Evolutionary conservation across 2,797 vertebrate species (phyloP).

Genomic region (Alosa sapidissima): DNA sequence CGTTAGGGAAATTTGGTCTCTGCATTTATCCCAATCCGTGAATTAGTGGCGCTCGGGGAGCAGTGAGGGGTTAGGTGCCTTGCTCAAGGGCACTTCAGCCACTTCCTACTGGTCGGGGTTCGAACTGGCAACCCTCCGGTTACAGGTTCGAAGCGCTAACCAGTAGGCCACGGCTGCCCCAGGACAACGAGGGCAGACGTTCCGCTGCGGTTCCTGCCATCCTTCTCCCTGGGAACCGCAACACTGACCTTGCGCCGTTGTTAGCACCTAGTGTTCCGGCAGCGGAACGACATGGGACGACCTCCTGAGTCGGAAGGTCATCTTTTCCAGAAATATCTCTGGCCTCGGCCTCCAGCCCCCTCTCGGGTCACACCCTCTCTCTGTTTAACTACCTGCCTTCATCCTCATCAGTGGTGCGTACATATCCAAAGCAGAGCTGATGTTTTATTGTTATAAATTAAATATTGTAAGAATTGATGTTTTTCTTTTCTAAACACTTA

Average conservation of each 20-base stretch:
- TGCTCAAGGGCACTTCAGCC: too few relatives aligned
- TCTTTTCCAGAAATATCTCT: conserved; percentile 5
- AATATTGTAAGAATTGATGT: background rate
- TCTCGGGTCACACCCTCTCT: background rate
- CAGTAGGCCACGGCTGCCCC: too few relatives aligned
- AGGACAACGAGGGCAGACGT: background rate
- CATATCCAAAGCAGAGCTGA: too few relatives aligned
- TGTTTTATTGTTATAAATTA: background rate
- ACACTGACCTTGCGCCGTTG: background rate
- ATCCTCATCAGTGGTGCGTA: too few relatives aligned
- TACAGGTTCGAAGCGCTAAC: too few relatives aligned
- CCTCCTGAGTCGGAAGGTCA: background rate
- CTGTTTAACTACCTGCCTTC: background rate
- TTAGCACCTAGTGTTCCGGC: background rate
- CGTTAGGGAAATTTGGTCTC: too few relatives aligned
- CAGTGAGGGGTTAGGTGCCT: too few relatives aligned
- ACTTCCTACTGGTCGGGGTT: too few relatives aligned
- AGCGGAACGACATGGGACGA: background rate
- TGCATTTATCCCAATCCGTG: too few relatives aligned
- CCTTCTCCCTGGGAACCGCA: background rate
- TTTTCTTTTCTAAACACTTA: too few relatives aligned
- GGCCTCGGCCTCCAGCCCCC: background rate
- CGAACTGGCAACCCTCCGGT: too few relatives aligned
- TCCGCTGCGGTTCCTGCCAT: background rate
- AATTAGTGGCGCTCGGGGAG: too few relatives aligned